Conservation (phyloP, 2,797 vertebrate genomes). For the Phoeniculus purpureus region DNA sequence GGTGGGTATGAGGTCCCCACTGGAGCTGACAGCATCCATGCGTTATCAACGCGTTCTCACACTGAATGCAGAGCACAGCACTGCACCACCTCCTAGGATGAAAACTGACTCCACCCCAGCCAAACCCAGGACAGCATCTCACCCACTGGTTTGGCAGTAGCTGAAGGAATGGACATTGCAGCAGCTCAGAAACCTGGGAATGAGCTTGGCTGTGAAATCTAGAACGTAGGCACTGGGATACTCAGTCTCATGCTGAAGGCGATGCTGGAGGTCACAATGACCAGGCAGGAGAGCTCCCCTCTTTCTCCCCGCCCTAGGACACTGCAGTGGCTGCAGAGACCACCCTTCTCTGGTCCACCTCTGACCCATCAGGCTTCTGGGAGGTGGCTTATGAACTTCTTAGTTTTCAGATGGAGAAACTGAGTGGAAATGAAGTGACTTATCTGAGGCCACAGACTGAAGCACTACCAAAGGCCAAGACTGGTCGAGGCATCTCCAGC, state of each 20-base stretch:
- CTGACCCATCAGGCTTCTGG: neutral
- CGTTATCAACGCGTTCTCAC: neutral
- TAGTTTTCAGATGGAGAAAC: neutral
- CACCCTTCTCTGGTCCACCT: neutral
- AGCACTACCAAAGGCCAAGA: neutral
- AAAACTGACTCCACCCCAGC: neutral
- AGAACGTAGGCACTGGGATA: accelerated
- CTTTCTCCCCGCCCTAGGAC: neutral
- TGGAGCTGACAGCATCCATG: no score
- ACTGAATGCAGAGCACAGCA: neutral
- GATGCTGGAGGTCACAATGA: no score
- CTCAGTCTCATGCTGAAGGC: no score
- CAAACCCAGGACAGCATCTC: neutral
- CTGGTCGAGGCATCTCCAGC: neutral
- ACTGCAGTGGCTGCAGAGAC: accelerated
- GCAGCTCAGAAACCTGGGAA: neutral
- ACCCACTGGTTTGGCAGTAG: neutral
- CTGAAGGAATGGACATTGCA: neutral
- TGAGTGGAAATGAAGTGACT: neutral
- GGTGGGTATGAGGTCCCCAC: no score
- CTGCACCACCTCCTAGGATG: neutral
- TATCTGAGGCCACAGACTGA: neutral
- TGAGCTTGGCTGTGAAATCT: neutral
- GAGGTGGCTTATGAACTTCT: neutral
- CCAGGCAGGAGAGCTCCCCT: neutral